A percentile compares a stretch with the other conserved stretches of the same genome.
Evolutionary conservation across 2,797 vertebrate species (phyloP).

Genomic region (Cephalopachus bancanus): DNA sequence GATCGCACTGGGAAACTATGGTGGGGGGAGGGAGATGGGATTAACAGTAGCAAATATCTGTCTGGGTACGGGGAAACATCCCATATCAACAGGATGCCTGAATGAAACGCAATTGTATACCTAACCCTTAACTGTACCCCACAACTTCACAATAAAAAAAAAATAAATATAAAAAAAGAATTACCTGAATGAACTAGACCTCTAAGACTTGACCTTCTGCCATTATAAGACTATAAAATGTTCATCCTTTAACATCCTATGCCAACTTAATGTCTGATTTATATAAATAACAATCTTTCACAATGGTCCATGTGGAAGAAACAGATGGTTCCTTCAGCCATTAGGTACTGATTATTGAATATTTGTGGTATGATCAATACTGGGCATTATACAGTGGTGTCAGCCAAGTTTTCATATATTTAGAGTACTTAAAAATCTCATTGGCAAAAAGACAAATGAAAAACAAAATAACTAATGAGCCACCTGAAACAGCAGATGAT

Average conservation of each 20-base stretch:
- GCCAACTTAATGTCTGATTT: constrained; percentile 48
- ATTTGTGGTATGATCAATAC: constrained; percentile 32
- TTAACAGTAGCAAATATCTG: too few relatives aligned
- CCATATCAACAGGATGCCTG: too few relatives aligned
- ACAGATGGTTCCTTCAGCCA: not conserved
- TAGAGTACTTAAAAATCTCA: constrained; percentile 17
- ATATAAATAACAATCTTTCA: constrained; percentile 14
- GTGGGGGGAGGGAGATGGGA: too few relatives aligned
- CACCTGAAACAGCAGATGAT: constrained; percentile 34
- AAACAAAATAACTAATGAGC: not conserved
- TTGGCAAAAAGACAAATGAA: not conserved
- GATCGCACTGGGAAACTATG: too few relatives aligned
- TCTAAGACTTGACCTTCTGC: constrained; percentile 31
- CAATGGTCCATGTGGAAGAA: constrained; percentile 18
- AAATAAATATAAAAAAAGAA: too few relatives aligned
- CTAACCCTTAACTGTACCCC: too few relatives aligned
- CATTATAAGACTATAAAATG: constrained; percentile 26
- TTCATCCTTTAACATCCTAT: constrained; percentile 24
- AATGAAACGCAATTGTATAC: too few relatives aligned
- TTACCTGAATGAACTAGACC: not conserved
- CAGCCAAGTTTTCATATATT: not conserved
- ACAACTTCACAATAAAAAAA: too few relatives aligned
- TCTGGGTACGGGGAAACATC: too few relatives aligned
- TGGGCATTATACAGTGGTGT: not conserved
- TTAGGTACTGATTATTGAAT: not conserved